Conservation (phyloP, 2,888 invertebrate species). For the Galerucella calmariensis region DNA sequence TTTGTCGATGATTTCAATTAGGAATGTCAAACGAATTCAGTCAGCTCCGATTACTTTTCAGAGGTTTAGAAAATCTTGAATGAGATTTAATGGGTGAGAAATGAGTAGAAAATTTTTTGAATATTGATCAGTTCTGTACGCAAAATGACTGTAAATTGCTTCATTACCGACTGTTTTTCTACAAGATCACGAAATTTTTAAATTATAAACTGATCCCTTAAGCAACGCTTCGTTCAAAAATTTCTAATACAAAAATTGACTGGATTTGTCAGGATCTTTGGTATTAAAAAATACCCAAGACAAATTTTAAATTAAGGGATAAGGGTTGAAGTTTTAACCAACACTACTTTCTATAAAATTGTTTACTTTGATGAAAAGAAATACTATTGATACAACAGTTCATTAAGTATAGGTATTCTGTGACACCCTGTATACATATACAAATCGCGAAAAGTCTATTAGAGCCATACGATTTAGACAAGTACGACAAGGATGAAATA, state of each 20-base stretch:
- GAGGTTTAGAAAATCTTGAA: slow-evolving; percentile 15
- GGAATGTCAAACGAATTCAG: slow-evolving; percentile 2
- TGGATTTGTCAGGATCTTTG: background rate
- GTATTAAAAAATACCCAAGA: background rate
- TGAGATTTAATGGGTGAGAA: slow-evolving; percentile 22
- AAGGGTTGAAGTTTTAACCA: too few species aligned
- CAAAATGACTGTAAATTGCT: background rate
- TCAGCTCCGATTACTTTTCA: slow-evolving; percentile 9
- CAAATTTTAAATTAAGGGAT: too few species aligned
- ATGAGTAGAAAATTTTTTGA: slow-evolving; percentile 1
- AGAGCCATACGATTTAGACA: too few species aligned
- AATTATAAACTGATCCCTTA: slow-evolving; percentile 1
- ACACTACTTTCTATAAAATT: too few species aligned
- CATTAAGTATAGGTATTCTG: too few species aligned
- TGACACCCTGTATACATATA: too few species aligned
- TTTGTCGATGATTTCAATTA: slow-evolving; percentile 25
- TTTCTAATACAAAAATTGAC: background rate
- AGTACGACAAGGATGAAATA: too few species aligned
- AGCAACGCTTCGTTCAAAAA: background rate
- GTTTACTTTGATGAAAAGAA: too few species aligned
- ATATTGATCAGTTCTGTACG: slow-evolving; percentile 8
- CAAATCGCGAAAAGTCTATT: too few species aligned
- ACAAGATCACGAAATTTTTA: background rate
- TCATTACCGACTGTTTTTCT: slow-evolving; percentile 9
- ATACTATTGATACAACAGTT: too few species aligned